phyloP scores from a whole-genome alignment of 2,888 invertebrate genomes.

The Tenthredo mesomela region DNA sequence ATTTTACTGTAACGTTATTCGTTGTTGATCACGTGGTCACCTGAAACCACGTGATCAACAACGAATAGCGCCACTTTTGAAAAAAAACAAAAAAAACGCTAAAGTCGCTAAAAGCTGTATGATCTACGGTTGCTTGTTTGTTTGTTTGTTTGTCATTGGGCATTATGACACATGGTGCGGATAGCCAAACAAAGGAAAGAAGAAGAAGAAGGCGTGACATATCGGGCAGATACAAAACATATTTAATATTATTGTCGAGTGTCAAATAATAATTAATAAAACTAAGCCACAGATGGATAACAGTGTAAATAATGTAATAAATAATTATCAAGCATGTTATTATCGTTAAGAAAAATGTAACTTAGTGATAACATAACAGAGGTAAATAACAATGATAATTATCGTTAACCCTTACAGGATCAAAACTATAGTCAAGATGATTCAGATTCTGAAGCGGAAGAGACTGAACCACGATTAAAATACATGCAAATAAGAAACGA shows the following conservation, averaged over 20 bases:
- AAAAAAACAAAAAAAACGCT: too few species aligned
- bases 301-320: conserved; percentile 44
- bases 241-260: not conserved
- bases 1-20: too few species aligned
- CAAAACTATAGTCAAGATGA: conserved; percentile 72
- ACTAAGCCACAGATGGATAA: conserved; percentile 41
- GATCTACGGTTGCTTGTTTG: not conserved
- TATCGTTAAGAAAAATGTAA: not conserved
- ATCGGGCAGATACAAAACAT: not conserved
- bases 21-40: too few species aligned
- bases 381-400: not conserved
- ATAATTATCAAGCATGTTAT: not conserved
- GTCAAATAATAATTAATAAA: conserved; percentile 7
- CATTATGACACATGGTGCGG: not conserved
- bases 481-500: conserved; percentile 95
- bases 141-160: too few species aligned
- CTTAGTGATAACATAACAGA: not conserved
- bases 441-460: conserved; percentile 79
- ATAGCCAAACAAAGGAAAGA: too few species aligned
- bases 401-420: conserved; percentile 62
- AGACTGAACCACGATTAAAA: conserved; percentile 93
- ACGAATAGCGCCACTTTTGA: too few species aligned
- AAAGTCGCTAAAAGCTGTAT: too few species aligned
- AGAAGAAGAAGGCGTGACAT: too few species aligned
- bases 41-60: too few species aligned